Percentiles rank a stretch among this genome's conserved stretches.
phyloP scores from a whole-genome alignment of 2,113 vertebrate species.

The Pangasianodon hypophthalmus region DNA sequence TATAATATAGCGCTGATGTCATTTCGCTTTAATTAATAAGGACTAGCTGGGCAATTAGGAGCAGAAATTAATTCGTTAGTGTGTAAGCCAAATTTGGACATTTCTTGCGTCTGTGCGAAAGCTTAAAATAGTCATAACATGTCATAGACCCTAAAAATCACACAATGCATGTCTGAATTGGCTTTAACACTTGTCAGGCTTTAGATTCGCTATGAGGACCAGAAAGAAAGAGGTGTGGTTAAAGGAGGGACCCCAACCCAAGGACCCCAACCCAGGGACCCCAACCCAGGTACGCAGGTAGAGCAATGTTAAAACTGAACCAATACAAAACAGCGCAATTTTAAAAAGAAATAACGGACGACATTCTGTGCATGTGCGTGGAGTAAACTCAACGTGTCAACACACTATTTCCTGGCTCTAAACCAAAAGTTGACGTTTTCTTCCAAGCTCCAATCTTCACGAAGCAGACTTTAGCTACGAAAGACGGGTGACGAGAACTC shows the following conservation, averaged over 20 bases:
- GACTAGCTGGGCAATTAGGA: slow-evolving; percentile 8
- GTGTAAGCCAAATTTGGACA: neutral
- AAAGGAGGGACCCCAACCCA: neutral
- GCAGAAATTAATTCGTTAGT: neutral
- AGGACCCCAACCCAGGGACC: neutral
- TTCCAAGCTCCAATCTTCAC: neutral
- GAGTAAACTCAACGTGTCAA: neutral
- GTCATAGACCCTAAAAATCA: neutral
- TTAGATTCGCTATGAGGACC: neutral
- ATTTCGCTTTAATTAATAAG: slow-evolving; percentile 23
- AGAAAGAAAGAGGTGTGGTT: neutral
- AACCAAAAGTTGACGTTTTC: neutral
- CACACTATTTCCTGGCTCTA: neutral
- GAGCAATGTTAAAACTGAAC: neutral
- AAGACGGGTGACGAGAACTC: neutral
- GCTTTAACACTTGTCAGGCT: neutral
- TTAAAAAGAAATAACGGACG: neutral
- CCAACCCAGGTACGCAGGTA: neutral
- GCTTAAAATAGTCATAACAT: neutral
- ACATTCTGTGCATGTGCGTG: neutral
- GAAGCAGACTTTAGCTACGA: neutral
- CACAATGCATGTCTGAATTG: neutral
- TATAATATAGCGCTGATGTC: neutral
- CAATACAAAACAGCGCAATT: neutral
- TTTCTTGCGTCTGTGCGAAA: neutral